phyloP scores from a whole-genome alignment of 2,113 vertebrate genomes.

The Mixornis gularis region DNA sequence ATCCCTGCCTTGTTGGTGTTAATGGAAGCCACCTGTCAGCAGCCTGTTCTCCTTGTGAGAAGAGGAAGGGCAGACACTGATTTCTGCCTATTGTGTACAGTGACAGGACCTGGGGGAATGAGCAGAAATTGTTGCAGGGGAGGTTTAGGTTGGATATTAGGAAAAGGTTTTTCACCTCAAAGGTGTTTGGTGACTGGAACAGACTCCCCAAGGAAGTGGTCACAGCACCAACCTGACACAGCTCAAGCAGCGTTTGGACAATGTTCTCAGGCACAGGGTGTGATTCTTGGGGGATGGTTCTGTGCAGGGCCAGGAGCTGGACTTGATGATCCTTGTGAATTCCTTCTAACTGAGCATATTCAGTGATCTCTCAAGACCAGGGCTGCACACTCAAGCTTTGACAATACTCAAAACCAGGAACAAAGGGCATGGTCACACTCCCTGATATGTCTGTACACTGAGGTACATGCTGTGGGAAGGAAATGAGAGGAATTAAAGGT shows the following conservation, averaged over 20 bases:
- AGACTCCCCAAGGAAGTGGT: too few relatives aligned
- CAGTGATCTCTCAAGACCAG: background rate
- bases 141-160: too few relatives aligned
- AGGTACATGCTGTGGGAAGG: background rate
- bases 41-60: background rate
- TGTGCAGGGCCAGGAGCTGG: background rate
- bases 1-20: background rate
- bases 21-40: background rate
- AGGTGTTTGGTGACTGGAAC: too few relatives aligned
- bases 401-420: background rate
- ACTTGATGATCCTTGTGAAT: rapidly evolving
- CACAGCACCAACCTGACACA: too few relatives aligned
- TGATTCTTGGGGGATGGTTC: too few relatives aligned
- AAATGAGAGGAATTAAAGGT: background rate
- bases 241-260: too few relatives aligned
- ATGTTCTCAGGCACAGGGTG: too few relatives aligned
- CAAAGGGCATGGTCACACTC: background rate
- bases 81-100: too few relatives aligned
- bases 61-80: too few relatives aligned
- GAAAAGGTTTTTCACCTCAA: too few relatives aligned
- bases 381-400: background rate
- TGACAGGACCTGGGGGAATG: too few relatives aligned
- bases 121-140: too few relatives aligned
- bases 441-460: background rate
- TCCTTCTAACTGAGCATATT: background rate